Evolutionary conservation across 2,888 invertebrate genomes (phyloP).

Genomic region (Cosmia pyralina): DNA sequence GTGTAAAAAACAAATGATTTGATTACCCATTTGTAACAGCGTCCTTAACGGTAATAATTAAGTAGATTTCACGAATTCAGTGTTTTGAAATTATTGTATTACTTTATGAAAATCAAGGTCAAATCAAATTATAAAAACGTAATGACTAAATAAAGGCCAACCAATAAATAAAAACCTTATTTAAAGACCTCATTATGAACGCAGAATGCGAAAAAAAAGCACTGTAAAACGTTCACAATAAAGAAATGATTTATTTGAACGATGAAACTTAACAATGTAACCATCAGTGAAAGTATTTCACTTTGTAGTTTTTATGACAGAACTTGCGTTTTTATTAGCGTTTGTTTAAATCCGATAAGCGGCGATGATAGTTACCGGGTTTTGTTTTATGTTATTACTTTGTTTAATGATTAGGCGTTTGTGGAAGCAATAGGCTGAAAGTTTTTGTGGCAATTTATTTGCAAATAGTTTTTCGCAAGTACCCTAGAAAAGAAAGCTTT

Average conservation of each 20-base stretch:
- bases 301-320: slow-evolving; percentile 59
- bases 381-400: slow-evolving; percentile 55
- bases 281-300: slow-evolving; percentile 59
- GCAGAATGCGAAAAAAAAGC: slow-evolving; percentile 43
- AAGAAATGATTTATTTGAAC: slow-evolving; percentile 69
- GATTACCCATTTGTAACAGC: too few species aligned
- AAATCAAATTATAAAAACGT: neutral
- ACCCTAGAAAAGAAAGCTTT: neutral
- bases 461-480: neutral
- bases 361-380: slow-evolving; percentile 35
- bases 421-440: slow-evolving; percentile 13
- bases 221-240: slow-evolving; percentile 63
- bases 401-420: slow-evolving; percentile 35
- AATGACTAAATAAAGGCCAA: slow-evolving; percentile 32
- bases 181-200: slow-evolving; percentile 48
- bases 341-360: slow-evolving; percentile 58
- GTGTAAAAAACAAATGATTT: too few species aligned
- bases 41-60: neutral
- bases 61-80: neutral
- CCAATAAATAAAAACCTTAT: slow-evolving; percentile 20
- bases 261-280: slow-evolving; percentile 64
- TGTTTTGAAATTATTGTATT: neutral
- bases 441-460: neutral
- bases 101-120: neutral
- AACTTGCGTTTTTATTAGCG: slow-evolving; percentile 57